A percentile compares a stretch with the other conserved stretches of the same genome.
phyloP scores from a whole-genome alignment of 2,888 invertebrate genomes.

The Tridacna crocea region DNA sequence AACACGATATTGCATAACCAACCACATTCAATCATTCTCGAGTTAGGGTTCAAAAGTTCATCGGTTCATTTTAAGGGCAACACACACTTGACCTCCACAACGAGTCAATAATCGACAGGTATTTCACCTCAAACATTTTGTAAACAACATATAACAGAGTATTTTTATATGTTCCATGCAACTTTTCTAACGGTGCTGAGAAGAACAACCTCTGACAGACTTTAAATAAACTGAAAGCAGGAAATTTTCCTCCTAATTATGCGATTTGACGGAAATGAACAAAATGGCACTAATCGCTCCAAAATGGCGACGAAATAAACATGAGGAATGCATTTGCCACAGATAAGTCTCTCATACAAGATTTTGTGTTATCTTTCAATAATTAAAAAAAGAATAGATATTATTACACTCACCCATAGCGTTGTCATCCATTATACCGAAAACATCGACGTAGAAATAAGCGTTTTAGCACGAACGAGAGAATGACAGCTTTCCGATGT shows the following conservation, averaged over 20 bases:
- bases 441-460: conserved; percentile 35
- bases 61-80: conserved; percentile 51
- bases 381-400: background rate
- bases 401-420: conserved; percentile 52
- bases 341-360: background rate
- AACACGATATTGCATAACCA: too few relatives aligned
- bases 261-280: conserved; percentile 3
- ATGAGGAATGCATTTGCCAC: background rate
- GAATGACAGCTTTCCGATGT: conserved; percentile 17
- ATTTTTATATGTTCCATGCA: too few relatives aligned
- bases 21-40: too few relatives aligned
- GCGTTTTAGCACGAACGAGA: conserved; percentile 33
- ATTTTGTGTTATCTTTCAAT: background rate
- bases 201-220: too few relatives aligned
- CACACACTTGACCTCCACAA: conserved; percentile 1
- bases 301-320: conserved; percentile 47
- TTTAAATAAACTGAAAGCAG: too few relatives aligned
- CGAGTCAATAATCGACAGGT: conserved; percentile 2
- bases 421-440: conserved; percentile 53
- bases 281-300: conserved; percentile 39
- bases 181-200: too few relatives aligned
- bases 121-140: conserved; percentile 1
- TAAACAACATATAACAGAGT: background rate
- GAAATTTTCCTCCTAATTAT: too few relatives aligned
- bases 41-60: conserved; percentile 58